Conservation (phyloP, 2,797 vertebrate genomes). For the Nannoperca australis region DNA sequence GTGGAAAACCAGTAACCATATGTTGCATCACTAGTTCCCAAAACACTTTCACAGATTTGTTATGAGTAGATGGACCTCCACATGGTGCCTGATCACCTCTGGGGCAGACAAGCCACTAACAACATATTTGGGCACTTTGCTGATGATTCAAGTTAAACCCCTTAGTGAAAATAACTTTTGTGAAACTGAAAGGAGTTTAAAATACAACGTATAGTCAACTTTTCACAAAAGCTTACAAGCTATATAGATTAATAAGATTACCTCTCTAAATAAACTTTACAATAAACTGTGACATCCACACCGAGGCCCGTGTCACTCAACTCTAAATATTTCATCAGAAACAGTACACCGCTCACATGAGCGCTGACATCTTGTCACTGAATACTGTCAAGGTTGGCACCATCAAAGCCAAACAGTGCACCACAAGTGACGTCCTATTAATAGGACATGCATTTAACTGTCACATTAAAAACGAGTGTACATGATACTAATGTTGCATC, state of each 20-base stretch:
- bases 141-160: not conserved
- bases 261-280: not conserved
- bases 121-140: not conserved
- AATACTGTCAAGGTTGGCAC: conserved; percentile 4
- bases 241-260: not conserved
- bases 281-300: not conserved
- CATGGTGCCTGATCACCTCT: not conserved
- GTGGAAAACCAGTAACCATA: not conserved
- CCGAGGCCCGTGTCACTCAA: conserved; percentile 31
- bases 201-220: not conserved
- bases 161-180: not conserved
- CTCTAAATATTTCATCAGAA: conserved; percentile 70
- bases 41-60: conserved; percentile 3
- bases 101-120: not conserved
- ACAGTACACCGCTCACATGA: conserved; percentile 43
- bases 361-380: not conserved
- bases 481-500: conserved; percentile 3
- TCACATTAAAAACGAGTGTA: conserved; percentile 25
- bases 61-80: not conserved
- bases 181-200: not conserved
- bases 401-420: conserved; percentile 16
- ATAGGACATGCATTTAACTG: not conserved
- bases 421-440: not conserved
- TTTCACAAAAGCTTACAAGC: not conserved
- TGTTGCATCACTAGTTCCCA: not conserved